Conservation (phyloP, 1,140 invertebrate genomes). For the Asbolus verrucosus region DNA sequence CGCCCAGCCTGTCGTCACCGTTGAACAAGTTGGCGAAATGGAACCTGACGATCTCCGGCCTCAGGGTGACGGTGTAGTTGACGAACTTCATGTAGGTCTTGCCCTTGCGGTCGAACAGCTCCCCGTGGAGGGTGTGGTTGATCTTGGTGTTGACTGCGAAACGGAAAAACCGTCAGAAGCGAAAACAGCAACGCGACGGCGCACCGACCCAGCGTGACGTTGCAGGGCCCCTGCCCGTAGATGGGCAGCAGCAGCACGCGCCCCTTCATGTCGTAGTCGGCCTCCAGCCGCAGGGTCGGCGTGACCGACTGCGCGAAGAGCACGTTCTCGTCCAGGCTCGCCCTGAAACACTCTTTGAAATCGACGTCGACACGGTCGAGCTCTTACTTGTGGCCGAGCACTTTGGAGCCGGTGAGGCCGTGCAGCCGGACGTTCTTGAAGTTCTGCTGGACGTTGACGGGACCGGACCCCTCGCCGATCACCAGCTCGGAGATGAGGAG, state of each 20-base stretch:
- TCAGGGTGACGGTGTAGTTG: constrained; percentile 53
- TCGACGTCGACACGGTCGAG: background rate
- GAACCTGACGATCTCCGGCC: constrained; percentile 59
- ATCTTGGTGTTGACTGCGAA: constrained; percentile 58
- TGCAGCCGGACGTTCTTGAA: constrained; percentile 71
- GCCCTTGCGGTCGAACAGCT: constrained; percentile 62
- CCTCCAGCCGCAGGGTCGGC: constrained; percentile 62
- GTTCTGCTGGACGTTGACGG: constrained; percentile 70
- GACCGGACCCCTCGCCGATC: constrained; percentile 69
- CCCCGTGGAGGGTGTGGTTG: constrained; percentile 59
- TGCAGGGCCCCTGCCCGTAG: constrained; percentile 67
- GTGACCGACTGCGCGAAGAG: constrained; percentile 59
- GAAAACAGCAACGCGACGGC: too few species aligned
- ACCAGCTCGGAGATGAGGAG: constrained; percentile 68
- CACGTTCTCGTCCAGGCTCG: constrained; percentile 57
- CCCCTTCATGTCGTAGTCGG: constrained; percentile 68
- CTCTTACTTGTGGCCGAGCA: background rate
- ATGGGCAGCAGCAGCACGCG: constrained; percentile 69
- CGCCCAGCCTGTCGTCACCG: constrained; percentile 65
- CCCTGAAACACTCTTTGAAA: constrained; percentile 55
- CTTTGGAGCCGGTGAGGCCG: constrained; percentile 66
- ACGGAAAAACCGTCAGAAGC: constrained; percentile 43
- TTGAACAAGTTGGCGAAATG: constrained; percentile 67
- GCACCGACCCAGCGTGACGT: constrained; percentile 66
- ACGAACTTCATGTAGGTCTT: constrained; percentile 61